Conservation (phyloP, 2,113 vertebrate genomes). For the Chloebia gouldiae region DNA sequence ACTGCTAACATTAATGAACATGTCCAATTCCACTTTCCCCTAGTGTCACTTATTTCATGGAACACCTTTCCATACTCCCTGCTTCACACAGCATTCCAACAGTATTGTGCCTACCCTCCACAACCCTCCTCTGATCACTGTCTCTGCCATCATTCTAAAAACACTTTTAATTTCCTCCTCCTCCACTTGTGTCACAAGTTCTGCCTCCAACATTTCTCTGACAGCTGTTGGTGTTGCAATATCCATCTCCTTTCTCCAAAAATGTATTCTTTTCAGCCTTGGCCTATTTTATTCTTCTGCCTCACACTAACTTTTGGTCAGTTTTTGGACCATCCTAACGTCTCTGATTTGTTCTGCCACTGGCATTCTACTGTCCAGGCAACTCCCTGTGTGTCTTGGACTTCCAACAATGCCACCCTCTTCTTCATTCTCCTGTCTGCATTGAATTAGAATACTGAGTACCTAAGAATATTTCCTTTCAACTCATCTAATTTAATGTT, state of each 20-base stretch:
- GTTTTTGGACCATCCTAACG: neutral
- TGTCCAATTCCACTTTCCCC: rapidly evolving
- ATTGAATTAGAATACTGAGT: neutral
- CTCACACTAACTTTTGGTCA: neutral
- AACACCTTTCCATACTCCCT: neutral
- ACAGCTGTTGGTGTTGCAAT: neutral
- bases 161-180: neutral
- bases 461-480: neutral
- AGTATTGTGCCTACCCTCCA: neutral
- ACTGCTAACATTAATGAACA: neutral
- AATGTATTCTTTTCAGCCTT: neutral
- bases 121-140: neutral
- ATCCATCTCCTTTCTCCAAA: neutral
- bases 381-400: neutral
- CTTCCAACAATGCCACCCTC: neutral
- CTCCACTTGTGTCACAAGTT: neutral
- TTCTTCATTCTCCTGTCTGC: neutral
- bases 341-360: neutral
- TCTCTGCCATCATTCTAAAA: neutral
- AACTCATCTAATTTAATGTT: neutral
- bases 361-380: neutral
- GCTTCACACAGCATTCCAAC: neutral
- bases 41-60: neutral
- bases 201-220: neutral
- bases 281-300: neutral